Conservation (phyloP, 1,140 invertebrate genomes). For the Penaeus vannamei region DNA sequence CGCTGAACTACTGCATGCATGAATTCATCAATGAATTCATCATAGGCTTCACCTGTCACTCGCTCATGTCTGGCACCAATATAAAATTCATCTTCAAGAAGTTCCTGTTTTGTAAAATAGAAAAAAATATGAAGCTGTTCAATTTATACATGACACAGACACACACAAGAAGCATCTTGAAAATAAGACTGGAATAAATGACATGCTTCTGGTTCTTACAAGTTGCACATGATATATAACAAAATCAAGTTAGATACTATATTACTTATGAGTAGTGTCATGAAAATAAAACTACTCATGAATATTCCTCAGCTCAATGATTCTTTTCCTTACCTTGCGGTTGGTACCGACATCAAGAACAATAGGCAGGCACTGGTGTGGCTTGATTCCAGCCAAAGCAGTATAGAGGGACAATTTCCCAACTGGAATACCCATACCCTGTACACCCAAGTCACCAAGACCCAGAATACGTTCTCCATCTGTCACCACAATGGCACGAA, state of each 20-base stretch:
- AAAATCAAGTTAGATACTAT: slow-evolving; percentile 10
- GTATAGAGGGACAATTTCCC: slow-evolving; percentile 95
- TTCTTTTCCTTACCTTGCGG: slow-evolving; percentile 78
- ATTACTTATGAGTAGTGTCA: background rate
- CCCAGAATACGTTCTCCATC: slow-evolving; percentile 96
- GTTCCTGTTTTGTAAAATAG: slow-evolving; percentile 74
- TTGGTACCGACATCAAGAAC: slow-evolving; percentile 94
- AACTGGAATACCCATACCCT: slow-evolving; percentile 96
- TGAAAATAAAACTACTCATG: too few relatives aligned
- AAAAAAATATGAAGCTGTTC: background rate
- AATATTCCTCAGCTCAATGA: slow-evolving; percentile 15
- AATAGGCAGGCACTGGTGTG: slow-evolving; percentile 92
- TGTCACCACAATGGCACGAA: slow-evolving; percentile 94
- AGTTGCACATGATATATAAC: slow-evolving; percentile 6
- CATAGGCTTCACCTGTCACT: slow-evolving; percentile 89
- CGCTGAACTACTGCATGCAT: slow-evolving; percentile 95
- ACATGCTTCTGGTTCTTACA: background rate
- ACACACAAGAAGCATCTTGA: background rate
- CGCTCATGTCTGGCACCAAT: slow-evolving; percentile 92
- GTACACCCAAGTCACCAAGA: slow-evolving; percentile 93
- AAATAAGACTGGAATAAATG: background rate
- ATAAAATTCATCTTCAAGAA: slow-evolving; percentile 95
- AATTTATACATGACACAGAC: background rate
- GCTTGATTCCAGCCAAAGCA: slow-evolving; percentile 92
- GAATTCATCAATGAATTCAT: slow-evolving; percentile 97